These are phyloP conservation scores for Apis florea DNA, from an alignment of 1,140 invertebrate genomes.

Conservation along the genomic window DNA sequence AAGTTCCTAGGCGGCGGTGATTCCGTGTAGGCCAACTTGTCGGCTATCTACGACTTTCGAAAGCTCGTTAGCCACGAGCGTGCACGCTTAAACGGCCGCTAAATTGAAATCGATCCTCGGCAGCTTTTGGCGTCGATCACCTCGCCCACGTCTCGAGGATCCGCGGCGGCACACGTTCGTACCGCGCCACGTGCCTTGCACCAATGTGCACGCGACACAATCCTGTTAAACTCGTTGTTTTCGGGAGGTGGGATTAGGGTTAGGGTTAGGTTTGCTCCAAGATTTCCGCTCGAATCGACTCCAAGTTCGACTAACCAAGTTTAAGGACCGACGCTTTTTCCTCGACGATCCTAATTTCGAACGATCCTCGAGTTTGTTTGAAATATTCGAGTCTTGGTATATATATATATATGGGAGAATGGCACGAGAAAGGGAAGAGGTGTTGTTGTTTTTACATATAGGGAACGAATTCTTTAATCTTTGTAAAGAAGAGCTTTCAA, in stretches of 20 bases:
- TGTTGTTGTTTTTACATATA: neutral
- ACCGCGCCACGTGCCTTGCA: conserved; percentile 56
- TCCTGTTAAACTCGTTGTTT: conserved; percentile 50
- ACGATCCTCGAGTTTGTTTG: too few species aligned
- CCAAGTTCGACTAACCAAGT: neutral
- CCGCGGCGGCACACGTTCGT: conserved; percentile 52
- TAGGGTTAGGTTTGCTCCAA: neutral
- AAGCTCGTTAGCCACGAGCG: conserved; percentile 78
- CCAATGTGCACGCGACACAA: conserved; percentile 63
- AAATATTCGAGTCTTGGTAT: too few species aligned
- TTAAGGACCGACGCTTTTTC: neutral
- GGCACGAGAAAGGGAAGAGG: neutral
- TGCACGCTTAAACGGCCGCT: conserved; percentile 77
- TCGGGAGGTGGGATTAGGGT: neutral
- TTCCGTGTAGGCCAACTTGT: conserved; percentile 73
- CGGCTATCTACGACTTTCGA: conserved; percentile 79
- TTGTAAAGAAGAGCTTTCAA: too few species aligned
- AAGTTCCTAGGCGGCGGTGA: conserved; percentile 66
- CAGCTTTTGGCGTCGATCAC: conserved; percentile 68
- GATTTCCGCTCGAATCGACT: neutral
- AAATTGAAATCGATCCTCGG: conserved; percentile 80
- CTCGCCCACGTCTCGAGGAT: conserved; percentile 47
- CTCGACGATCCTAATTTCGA: too few species aligned
- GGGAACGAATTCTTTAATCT: too few species aligned
- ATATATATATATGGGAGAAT: neutral